Evolutionary conservation across 2,113 vertebrate genomes (phyloP).

Genomic region (Anolis carolinensis): DNA sequence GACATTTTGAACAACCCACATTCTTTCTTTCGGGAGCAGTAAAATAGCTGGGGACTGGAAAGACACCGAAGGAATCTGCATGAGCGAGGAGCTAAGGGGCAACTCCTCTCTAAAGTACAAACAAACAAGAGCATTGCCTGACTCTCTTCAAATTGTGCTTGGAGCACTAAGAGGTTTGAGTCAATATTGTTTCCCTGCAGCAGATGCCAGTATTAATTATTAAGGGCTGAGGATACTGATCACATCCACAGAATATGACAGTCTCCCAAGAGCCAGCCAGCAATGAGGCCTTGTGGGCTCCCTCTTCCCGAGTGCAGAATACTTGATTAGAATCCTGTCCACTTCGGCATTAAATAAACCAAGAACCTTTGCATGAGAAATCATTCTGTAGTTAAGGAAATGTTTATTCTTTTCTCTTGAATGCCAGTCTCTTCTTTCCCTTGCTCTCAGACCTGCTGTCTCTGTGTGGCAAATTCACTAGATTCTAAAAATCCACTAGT

Average conservation of each 20-base stretch:
- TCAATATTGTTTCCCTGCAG: constrained; percentile 18
- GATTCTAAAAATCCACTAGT: not conserved
- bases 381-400: constrained; percentile 29
- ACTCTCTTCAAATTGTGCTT: not conserved
- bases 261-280: not conserved
- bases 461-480: not conserved
- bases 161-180: not conserved
- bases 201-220: constrained; percentile 49
- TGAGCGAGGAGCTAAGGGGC: rapidly evolving
- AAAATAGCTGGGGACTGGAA: not conserved
- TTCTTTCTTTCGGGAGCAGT: not conserved
- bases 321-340: constrained; percentile 52
- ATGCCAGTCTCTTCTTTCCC: not conserved
- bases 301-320: constrained; percentile 22
- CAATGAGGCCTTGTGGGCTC: constrained; percentile 34
- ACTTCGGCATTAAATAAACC: constrained; percentile 37
- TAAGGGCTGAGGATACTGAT: constrained; percentile 31
- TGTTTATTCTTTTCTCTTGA: constrained; percentile 37
- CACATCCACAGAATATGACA: constrained; percentile 24
- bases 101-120: not conserved
- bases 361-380: constrained; percentile 37
- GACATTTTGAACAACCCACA: no score
- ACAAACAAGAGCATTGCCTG: rapidly evolving
- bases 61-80: not conserved
- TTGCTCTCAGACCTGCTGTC: not conserved